A percentile compares a stretch with the other conserved stretches of the same genome.
phyloP scores from a whole-genome alignment of 2,797 vertebrate species.

The Neopelma chrysocephalum region DNA sequence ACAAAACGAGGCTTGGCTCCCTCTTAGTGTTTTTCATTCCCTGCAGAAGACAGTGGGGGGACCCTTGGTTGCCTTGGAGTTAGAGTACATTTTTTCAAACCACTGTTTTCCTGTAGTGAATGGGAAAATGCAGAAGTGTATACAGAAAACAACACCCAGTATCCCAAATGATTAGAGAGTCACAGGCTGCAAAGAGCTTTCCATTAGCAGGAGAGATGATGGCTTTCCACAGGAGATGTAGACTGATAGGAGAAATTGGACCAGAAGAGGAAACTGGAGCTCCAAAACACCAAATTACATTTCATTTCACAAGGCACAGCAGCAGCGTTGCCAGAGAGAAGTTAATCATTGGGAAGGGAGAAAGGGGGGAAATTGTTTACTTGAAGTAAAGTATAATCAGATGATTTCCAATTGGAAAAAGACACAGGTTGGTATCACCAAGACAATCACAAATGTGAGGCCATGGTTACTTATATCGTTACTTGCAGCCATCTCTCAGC shows the following conservation, averaged over 20 bases:
- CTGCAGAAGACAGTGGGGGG: fast-evolving
- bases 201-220: not conserved
- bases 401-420: not conserved
- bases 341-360: not conserved
- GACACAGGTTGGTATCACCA: not conserved
- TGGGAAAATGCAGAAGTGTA: not conserved
- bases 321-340: not conserved
- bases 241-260: not conserved
- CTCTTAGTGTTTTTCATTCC: not conserved
- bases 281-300: not conserved
- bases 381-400: not conserved
- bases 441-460: not conserved
- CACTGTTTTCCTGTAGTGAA: not conserved
- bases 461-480: not conserved
- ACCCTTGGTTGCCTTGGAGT: not conserved
- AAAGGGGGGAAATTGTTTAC: not conserved
- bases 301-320: not conserved
- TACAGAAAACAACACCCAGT: not conserved
- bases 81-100: not conserved
- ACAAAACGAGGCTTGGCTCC: fast-evolving
- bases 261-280: not conserved
- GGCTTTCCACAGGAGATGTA: not conserved
- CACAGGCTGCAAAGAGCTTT: not conserved
- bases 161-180: not conserved
- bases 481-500: not conserved